A percentile compares a stretch with the other conserved stretches of the same genome.
phyloP scores from a whole-genome alignment of 2,888 invertebrate genomes.

The Leistus spinibarbis region DNA sequence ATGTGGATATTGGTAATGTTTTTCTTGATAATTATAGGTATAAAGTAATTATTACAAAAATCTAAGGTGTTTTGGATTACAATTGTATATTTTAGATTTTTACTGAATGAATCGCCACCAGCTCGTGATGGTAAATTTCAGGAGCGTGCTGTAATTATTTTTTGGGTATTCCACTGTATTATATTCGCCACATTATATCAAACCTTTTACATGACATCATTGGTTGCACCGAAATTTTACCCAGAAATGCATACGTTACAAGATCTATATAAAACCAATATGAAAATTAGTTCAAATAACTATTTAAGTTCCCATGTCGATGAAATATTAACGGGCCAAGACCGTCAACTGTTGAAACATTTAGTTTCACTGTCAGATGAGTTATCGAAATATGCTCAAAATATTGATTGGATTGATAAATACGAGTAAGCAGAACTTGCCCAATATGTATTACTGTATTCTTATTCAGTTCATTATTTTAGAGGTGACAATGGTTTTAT shows the following conservation, averaged over 20 bases:
- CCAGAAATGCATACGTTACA: neutral
- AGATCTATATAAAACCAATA: neutral
- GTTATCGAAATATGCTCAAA: neutral
- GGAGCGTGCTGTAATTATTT: neutral
- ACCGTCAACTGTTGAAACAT: neutral
- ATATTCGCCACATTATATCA: neutral
- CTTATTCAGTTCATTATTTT: neutral
- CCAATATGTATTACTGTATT: too few relatives aligned
- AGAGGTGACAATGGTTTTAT: slow-evolving; percentile 4
- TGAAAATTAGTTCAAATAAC: neutral
- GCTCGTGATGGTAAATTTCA: neutral
- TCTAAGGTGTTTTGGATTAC: neutral
- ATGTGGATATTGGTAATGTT: neutral
- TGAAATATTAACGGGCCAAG: neutral
- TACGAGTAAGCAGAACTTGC: neutral
- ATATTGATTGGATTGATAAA: neutral
- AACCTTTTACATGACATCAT: neutral
- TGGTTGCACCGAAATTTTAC: neutral
- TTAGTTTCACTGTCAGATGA: neutral
- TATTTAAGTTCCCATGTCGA: neutral
- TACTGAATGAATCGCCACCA: slow-evolving; percentile 10
- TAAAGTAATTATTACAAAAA: too few relatives aligned
- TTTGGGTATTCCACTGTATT: neutral
- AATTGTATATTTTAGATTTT: neutral
- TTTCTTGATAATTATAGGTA: slow-evolving; percentile 21